Evolutionary conservation across 2,113 vertebrate genomes (phyloP).

Genomic region (Gasterosteus aculeatus): DNA sequence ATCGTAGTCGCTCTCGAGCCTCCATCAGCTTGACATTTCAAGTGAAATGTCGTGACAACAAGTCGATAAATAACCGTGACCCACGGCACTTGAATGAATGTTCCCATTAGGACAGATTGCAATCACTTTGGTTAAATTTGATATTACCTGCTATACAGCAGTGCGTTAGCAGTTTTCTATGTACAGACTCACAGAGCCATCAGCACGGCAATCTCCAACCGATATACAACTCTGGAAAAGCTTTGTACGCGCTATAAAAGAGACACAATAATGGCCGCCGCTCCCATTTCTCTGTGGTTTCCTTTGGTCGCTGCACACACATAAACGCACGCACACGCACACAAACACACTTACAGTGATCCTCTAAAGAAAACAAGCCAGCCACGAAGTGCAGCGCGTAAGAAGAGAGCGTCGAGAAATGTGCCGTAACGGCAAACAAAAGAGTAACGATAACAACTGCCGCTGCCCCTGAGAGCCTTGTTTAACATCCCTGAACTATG

Average conservation of each 20-base stretch:
- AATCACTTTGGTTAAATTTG: background rate
- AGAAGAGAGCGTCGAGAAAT: constrained; percentile 22
- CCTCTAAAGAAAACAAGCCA: constrained; percentile 43
- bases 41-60: background rate
- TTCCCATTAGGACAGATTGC: background rate
- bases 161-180: background rate
- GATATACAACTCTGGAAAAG: background rate
- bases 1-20: background rate
- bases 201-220: background rate
- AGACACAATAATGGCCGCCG: background rate
- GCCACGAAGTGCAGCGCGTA: constrained; percentile 25
- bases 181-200: background rate
- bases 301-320: background rate
- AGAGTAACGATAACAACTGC: constrained; percentile 59
- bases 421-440: constrained; percentile 45
- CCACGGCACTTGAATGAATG: background rate
- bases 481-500: constrained; percentile 56
- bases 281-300: constrained; percentile 1
- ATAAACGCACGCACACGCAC: background rate
- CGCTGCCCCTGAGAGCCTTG: constrained; percentile 33
- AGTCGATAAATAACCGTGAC: background rate
- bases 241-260: background rate
- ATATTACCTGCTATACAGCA: background rate
- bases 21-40: background rate
- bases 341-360: constrained; percentile 21